Percentiles rank a stretch among this genome's conserved stretches.
Conservation (phyloP, 2,113 vertebrate species). For the Acanthochromis polyacanthus region DNA sequence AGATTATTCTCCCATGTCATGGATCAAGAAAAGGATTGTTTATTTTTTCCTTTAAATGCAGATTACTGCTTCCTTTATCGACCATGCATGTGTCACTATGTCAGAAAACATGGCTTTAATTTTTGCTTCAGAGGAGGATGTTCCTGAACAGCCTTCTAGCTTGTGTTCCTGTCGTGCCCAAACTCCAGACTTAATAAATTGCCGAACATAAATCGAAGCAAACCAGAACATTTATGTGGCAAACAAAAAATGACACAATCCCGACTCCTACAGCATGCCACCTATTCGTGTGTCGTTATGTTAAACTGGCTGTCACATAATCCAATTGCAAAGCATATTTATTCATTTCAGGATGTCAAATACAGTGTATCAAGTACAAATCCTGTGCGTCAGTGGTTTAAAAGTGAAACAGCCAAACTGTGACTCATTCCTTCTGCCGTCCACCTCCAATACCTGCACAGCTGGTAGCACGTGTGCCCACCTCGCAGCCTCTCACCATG, state of each 20-base stretch:
- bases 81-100: background rate
- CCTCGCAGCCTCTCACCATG: slow-evolving; percentile 27
- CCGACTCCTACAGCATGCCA: background rate
- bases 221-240: background rate
- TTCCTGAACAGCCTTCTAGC: background rate
- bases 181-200: background rate
- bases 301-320: background rate
- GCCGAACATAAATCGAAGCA: slow-evolving; percentile 5
- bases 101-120: background rate
- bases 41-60: slow-evolving; percentile 50
- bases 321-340: background rate
- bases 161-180: background rate
- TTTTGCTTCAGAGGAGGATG: background rate
- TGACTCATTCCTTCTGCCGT: slow-evolving; percentile 37
- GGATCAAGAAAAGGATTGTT: slow-evolving; percentile 27
- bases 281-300: slow-evolving; percentile 1
- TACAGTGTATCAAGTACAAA: background rate
- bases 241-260: slow-evolving; percentile 8
- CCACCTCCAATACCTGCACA: slow-evolving; percentile 46
- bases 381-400: slow-evolving; percentile 6
- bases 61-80: slow-evolving; percentile 18
- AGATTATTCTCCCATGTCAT: slow-evolving; percentile 36
- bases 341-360: slow-evolving; percentile 15
- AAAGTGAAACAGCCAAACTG: slow-evolving; percentile 9
- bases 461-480: slow-evolving; percentile 47